These are phyloP conservation scores for Selenia dentaria DNA, from an alignment of 2,888 invertebrate genomes.

Conservation along the genomic window DNA sequence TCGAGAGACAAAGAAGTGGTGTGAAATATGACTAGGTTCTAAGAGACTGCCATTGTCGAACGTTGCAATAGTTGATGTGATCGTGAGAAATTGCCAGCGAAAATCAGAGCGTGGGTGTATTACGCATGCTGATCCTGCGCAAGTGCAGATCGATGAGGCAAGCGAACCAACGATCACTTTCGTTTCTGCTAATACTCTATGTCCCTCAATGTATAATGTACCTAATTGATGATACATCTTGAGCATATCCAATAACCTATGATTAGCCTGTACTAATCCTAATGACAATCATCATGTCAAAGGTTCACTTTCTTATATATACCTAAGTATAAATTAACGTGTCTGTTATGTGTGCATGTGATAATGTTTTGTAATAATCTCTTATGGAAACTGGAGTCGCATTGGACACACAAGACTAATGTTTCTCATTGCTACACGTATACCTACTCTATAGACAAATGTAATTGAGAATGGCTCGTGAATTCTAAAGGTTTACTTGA, in stretches of 20 bases:
- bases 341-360: background rate
- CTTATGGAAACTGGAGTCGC: conserved; percentile 18
- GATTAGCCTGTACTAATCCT: no score
- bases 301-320: no score
- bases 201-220: conserved; percentile 10
- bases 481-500: no score
- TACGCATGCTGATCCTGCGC: conserved; percentile 63
- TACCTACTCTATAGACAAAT: background rate
- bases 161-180: conserved; percentile 73
- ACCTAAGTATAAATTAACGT: no score
- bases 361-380: conserved; percentile 3
- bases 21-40: conserved; percentile 56
- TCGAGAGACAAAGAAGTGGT: conserved; percentile 54
- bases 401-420: conserved; percentile 2
- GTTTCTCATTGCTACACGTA: conserved; percentile 4
- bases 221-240: conserved; percentile 1
- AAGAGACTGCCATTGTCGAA: conserved; percentile 59
- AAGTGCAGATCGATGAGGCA: conserved; percentile 72
- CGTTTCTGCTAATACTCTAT: conserved; percentile 54
- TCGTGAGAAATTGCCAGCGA: conserved; percentile 70
- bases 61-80: conserved; percentile 62
- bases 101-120: conserved; percentile 79
- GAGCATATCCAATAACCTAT: background rate
- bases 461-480: background rate
- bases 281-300: no score